Evolutionary conservation across 1,140 invertebrate species (phyloP).

Genomic region (Tetranychus urticae): DNA sequence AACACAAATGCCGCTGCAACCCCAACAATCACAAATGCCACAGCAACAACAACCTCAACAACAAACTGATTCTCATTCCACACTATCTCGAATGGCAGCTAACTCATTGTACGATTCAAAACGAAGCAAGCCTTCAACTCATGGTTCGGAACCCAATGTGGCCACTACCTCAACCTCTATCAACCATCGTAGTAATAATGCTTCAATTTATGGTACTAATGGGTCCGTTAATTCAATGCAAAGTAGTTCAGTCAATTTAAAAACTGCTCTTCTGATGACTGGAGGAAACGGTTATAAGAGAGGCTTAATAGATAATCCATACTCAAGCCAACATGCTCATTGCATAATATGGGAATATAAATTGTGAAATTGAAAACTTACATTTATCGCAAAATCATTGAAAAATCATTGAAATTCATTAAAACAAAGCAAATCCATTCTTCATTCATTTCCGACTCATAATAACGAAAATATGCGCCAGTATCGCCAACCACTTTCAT

Average conservation of each 20-base stretch:
- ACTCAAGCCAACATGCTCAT: conserved; percentile 47
- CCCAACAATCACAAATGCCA: neutral
- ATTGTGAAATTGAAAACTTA: conserved; percentile 26
- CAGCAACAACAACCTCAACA: neutral
- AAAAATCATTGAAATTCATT: too few relatives aligned
- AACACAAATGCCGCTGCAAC: neutral
- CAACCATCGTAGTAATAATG: neutral
- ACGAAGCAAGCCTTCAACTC: neutral
- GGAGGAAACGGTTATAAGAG: conserved; percentile 55
- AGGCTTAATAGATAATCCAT: conserved; percentile 14
- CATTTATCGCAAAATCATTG: too few relatives aligned
- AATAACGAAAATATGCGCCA: too few relatives aligned
- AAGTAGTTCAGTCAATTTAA: neutral
- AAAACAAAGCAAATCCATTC: too few relatives aligned
- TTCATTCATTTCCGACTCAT: too few relatives aligned
- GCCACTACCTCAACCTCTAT: neutral
- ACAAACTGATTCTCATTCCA: conserved; percentile 11
- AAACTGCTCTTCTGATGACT: conserved; percentile 59
- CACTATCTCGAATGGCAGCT: neutral
- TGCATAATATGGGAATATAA: conserved; percentile 75
- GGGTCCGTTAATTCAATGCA: neutral
- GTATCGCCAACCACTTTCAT: too few relatives aligned
- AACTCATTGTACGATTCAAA: neutral
- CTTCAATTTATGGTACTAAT: neutral
- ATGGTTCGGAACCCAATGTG: neutral